Conservation (phyloP, 2,113 vertebrate genomes). For the Thalassarche chlororhynchos region DNA sequence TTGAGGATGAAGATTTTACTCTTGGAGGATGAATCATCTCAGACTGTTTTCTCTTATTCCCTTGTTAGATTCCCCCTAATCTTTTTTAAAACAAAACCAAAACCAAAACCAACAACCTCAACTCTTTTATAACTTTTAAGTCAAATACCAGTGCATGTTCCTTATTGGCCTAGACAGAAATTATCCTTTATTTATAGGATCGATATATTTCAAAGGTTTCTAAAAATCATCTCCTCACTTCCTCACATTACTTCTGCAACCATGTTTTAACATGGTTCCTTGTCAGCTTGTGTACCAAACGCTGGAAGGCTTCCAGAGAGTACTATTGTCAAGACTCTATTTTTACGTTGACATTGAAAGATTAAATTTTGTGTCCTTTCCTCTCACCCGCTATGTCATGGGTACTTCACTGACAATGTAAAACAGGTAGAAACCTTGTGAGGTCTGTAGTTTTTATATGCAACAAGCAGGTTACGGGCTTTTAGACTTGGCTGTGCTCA, state of each 20-base stretch:
- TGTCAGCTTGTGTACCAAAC: neutral
- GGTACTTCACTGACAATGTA: neutral
- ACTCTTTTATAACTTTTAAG: neutral
- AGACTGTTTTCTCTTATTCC: neutral
- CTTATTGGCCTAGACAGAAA: neutral
- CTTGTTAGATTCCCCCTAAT: neutral
- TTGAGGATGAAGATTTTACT: neutral
- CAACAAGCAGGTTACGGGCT: neutral
- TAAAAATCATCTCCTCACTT: neutral
- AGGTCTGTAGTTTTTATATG: neutral
- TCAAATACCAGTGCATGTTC: neutral
- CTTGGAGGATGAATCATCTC: neutral
- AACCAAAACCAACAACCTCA: neutral
- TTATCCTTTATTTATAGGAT: neutral
- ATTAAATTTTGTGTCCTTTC: neutral
- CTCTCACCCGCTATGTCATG: fast-evolving
- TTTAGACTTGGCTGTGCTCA: neutral
- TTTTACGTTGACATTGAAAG: neutral
- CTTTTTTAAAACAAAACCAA: neutral
- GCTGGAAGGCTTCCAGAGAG: neutral
- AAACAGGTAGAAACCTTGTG: neutral
- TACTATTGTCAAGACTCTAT: neutral
- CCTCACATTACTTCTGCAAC: neutral
- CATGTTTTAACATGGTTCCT: fast-evolving
- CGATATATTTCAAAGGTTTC: neutral